A percentile compares a stretch with the other conserved stretches of the same genome.
Conservation (phyloP, 2,888 invertebrate genomes). For the Caenorhabditis sp. region DNA sequence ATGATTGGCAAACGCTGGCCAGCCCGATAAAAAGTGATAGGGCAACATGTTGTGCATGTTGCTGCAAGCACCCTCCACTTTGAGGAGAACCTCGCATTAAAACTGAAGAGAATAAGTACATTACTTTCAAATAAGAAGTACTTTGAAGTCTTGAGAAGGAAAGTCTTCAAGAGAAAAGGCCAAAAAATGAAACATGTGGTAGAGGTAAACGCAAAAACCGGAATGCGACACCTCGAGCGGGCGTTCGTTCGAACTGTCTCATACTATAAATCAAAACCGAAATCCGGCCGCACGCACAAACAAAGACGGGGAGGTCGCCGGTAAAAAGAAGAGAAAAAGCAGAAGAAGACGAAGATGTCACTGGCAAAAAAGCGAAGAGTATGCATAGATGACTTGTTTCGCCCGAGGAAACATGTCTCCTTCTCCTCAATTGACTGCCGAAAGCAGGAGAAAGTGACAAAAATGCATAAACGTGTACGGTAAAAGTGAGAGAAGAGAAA, state of each 20-base stretch:
- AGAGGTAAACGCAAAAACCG: constrained; percentile 32
- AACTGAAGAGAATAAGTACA: no score
- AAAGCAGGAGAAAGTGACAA: constrained; percentile 51
- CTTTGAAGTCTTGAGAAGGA: no score
- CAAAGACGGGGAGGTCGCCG: constrained; percentile 44
- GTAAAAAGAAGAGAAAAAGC: constrained; percentile 18
- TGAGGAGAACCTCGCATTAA: no score
- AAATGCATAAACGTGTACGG: constrained; percentile 55
- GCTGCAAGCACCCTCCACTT: no score
- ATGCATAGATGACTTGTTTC: constrained; percentile 54
- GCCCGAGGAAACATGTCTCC: constrained; percentile 17
- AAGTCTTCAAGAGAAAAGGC: no score
- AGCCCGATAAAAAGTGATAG: no score
- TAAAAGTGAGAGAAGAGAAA: constrained; percentile 40
- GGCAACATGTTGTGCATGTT: no score
- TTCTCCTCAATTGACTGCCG: constrained; percentile 54
- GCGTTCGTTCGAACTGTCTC: constrained; percentile 48
- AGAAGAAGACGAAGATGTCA: no score
- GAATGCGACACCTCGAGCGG: constrained; percentile 7
- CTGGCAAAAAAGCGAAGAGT: constrained; percentile 31
- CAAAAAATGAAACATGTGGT: no score
- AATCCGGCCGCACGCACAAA: constrained; percentile 33
- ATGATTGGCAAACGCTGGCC: constrained; percentile 19
- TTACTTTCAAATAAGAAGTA: no score
- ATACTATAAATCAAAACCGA: constrained; percentile 53